A percentile compares a stretch with the other conserved stretches of the same genome.
phyloP scores from a whole-genome alignment of 2,113 vertebrate species.

The Madoqua kirkii region DNA sequence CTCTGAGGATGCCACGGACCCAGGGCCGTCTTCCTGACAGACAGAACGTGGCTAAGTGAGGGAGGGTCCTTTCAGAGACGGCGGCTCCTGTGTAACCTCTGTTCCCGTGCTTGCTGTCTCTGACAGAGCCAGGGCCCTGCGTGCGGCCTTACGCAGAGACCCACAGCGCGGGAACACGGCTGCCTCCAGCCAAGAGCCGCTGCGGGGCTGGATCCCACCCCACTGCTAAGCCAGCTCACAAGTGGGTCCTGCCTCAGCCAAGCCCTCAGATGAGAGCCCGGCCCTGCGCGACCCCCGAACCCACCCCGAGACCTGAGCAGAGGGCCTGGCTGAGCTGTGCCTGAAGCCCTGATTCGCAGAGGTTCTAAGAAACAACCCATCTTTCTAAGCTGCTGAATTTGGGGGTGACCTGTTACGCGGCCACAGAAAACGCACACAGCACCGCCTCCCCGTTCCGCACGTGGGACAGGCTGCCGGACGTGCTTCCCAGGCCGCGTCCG shows the following conservation, averaged over 20 bases:
- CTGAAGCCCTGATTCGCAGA: background rate
- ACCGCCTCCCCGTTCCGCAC: fast-evolving
- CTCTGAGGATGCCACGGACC: background rate
- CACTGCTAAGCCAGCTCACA: fast-evolving
- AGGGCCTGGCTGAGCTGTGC: background rate
- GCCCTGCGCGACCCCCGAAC: fast-evolving
- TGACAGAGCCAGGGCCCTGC: background rate
- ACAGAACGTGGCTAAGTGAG: fast-evolving
- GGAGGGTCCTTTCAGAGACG: background rate
- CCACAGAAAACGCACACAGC: fast-evolving
- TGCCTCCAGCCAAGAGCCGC: background rate
- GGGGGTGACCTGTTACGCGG: background rate
- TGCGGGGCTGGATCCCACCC: background rate
- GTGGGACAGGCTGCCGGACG: fast-evolving
- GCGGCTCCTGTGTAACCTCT: fast-evolving
- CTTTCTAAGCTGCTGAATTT: background rate
- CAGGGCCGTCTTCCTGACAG: background rate
- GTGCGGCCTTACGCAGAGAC: background rate
- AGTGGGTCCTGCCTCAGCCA: background rate
- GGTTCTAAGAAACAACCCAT: fast-evolving
- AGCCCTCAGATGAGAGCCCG: background rate
- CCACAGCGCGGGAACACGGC: fast-evolving
- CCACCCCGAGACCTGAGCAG: background rate
- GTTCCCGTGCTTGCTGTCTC: background rate
- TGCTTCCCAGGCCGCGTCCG: fast-evolving